These are phyloP conservation scores for Aythya baeri DNA, from an alignment of 2,113 vertebrate genomes.

Conservation along the genomic window DNA sequence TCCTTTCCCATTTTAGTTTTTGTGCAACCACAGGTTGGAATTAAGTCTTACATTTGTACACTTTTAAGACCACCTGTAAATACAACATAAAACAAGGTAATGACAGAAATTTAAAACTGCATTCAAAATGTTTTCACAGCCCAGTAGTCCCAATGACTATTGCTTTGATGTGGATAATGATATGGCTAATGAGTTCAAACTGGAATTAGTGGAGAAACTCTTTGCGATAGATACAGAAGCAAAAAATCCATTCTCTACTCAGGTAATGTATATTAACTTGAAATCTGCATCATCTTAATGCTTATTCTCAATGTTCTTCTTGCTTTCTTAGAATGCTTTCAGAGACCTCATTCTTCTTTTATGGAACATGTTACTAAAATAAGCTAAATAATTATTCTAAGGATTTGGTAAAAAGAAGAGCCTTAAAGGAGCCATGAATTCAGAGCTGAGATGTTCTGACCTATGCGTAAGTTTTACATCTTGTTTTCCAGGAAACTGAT, in stretches of 20 bases:
- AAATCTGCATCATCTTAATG: neutral
- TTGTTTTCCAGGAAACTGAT: slow-evolving; percentile 80
- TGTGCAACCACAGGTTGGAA: neutral
- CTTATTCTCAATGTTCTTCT: neutral
- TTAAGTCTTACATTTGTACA: neutral
- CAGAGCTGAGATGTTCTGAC: neutral
- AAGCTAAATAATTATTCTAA: neutral
- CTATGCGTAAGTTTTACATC: neutral
- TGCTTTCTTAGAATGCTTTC: neutral
- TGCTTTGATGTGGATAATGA: slow-evolving; percentile 92
- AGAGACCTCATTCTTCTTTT: neutral
- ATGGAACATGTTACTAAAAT: neutral
- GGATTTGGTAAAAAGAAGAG: neutral
- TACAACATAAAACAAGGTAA: neutral
- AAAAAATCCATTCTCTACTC: slow-evolving; percentile 89
- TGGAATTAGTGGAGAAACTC: slow-evolving; percentile 96
- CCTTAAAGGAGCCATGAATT: neutral
- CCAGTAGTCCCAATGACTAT: slow-evolving; percentile 84
- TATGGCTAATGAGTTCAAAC: slow-evolving; percentile 91
- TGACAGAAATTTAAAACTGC: slow-evolving; percentile 31
- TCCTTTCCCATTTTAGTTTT: neutral
- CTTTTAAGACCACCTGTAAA: neutral
- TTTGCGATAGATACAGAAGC: slow-evolving; percentile 96
- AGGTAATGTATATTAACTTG: slow-evolving; percentile 78
- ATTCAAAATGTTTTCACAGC: slow-evolving; percentile 78